These are phyloP conservation scores for Ceratosolen fusciceps DNA, from an alignment of 1,140 invertebrate genomes.

Conservation along the genomic window DNA sequence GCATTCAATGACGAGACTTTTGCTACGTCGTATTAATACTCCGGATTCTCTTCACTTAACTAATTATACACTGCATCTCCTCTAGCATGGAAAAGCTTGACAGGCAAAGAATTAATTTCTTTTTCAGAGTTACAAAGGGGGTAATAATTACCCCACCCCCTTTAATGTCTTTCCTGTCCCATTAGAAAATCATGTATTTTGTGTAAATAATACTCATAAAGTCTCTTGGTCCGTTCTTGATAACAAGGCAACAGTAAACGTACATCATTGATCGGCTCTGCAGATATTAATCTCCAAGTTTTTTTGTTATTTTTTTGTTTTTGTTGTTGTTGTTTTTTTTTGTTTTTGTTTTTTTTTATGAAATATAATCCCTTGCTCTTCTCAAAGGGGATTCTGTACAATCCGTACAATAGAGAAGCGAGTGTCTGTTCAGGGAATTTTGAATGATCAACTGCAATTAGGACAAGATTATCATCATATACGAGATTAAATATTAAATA, in stretches of 20 bases:
- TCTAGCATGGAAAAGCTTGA: no score
- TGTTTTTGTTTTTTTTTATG: no score
- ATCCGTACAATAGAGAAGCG: neutral
- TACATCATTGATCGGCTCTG: neutral
- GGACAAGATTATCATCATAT: conserved; percentile 1
- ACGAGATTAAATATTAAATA: neutral
- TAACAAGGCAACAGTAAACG: neutral
- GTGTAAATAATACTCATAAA: neutral
- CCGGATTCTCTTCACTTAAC: no score
- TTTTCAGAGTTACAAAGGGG: no score
- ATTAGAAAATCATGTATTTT: neutral
- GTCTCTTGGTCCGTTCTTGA: neutral
- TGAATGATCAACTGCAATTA: conserved; percentile 30
- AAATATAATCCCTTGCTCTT: neutral
- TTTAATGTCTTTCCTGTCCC: neutral
- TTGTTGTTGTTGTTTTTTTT: no score
- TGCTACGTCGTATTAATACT: neutral
- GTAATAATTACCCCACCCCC: neutral
- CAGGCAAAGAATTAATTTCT: neutral
- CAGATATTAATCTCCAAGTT: neutral
- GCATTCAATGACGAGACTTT: conserved; percentile 2
- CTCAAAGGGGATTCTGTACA: neutral
- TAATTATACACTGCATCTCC: no score
- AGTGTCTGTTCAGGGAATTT: neutral
- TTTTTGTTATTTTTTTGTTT: neutral